Evolutionary conservation across 2,888 invertebrate species (phyloP), one percentile per base, ranked within the genome.

Genomic region (Thumatha senex): DNA sequence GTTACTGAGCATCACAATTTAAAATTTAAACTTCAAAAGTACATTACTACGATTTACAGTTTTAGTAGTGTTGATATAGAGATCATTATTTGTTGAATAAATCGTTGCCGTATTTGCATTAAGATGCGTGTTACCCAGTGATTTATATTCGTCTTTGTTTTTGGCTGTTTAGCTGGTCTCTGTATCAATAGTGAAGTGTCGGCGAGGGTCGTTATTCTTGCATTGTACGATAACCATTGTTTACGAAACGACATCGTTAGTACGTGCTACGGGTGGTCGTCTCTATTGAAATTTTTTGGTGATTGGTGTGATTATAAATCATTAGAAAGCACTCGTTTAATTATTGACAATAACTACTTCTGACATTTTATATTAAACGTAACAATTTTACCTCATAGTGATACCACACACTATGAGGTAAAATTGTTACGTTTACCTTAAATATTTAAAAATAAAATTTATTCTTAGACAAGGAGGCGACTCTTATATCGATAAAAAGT

Each of bases 91-190:
- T 47, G 29, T 51, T 52, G 51, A 45, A 45, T 53, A 24, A 15
- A 15, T 29, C 34, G 47, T 46, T 69, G 59, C 56, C 64, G 69
- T 74, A 70, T 65, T 80, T 75, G 77, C 73, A 79, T 80, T 76
- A 62, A 61, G 73, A 80, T 74, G 78, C 79, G 79, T 82, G 74
- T 77, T 31, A 75, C 68, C 76, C 44, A 66, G 84, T 90, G 89
- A 91, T 91, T 91, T 91, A 90, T 89, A 83, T 76, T 73, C 80
- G 69, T 84, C 89, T 88, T 91, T 89, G 90, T 90, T 91, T 90
- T 89, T 89, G 87, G 78, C 76, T 89, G 83, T 89, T 90, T 86
- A 85, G 83, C 83, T 75, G 76, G 80, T 75, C 73, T 76, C 74
- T 74, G 84, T 84, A 84, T 86, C 87, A 86, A 86, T 86, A 79